phyloP scores from a whole-genome alignment of 2,113 vertebrate species.

The Gobius niger region DNA sequence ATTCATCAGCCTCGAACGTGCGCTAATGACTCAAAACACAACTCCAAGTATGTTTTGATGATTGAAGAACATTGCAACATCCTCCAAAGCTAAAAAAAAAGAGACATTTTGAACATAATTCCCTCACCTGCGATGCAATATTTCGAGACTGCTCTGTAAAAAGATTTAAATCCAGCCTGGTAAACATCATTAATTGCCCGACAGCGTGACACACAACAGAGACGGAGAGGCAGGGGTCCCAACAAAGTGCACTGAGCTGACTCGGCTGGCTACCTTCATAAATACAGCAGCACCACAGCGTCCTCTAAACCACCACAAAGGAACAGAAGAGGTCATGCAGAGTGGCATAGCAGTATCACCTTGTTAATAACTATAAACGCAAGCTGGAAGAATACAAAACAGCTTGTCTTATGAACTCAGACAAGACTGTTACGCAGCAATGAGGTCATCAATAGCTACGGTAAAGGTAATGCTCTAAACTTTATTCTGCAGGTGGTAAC shows the following conservation, averaged over 20 bases:
- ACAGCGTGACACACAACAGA: conserved; percentile 2
- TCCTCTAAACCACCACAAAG: conserved; percentile 2
- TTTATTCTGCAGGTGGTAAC: not conserved
- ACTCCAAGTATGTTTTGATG: too few species aligned
- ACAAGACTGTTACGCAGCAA: not conserved
- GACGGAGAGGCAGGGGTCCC: conserved; percentile 23
- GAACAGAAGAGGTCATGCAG: conserved; percentile 11
- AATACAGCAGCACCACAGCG: conserved; percentile 12
- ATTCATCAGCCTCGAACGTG: too few species aligned
- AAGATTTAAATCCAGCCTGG: conserved; percentile 3
- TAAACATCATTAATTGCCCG: conserved; percentile 52
- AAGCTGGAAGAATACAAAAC: not conserved
- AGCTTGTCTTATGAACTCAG: not conserved
- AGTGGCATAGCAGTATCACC: conserved; percentile 1
- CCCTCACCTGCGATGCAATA: too few species aligned
- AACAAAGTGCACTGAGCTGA: conserved; percentile 7
- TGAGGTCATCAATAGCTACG: not conserved
- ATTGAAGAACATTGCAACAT: too few species aligned
- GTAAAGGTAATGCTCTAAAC: not conserved
- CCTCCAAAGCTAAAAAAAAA: too few species aligned
- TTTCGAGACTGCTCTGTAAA: not conserved
- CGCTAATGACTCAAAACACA: too few species aligned
- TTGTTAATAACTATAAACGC: not conserved
- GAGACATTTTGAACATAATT: too few species aligned
- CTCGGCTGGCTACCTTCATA: conserved; percentile 18